These are phyloP conservation scores for Onthophagus sagittarius DNA, from an alignment of 2,888 invertebrate genomes.

Conservation along the genomic window DNA sequence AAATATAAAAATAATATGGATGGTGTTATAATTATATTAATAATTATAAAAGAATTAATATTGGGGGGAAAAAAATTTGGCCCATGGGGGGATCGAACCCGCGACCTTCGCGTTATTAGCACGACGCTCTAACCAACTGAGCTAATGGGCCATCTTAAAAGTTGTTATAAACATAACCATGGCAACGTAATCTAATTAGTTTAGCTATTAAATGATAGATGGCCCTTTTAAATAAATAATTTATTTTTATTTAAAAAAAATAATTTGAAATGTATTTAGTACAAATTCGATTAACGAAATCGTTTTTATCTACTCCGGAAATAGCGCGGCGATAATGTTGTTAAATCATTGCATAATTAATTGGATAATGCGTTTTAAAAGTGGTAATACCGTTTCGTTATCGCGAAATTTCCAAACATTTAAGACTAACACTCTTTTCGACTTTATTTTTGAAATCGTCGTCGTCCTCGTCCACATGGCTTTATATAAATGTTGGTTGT, in stretches of 20 bases:
- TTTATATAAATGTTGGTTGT: background rate
- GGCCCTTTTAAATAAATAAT: background rate
- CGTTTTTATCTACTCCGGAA: no score
- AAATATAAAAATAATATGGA: no score
- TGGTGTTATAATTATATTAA: background rate
- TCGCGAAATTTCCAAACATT: no score
- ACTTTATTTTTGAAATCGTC: background rate
- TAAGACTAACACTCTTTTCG: no score
- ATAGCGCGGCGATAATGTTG: no score
- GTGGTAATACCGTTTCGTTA: no score
- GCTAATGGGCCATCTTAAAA: conserved; percentile 59
- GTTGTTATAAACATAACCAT: background rate
- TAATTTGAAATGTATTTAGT: no score
- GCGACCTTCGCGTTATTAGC: conserved; percentile 74
- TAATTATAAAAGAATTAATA: background rate
- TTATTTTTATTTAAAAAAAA: no score
- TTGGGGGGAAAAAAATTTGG: conserved; percentile 42
- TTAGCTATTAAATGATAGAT: background rate
- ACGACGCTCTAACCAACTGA: conserved; percentile 74
- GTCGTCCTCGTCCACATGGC: background rate
- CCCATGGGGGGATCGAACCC: conserved; percentile 72
- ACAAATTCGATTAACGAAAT: no score
- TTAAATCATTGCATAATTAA: no score
- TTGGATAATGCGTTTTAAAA: no score
- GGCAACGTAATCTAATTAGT: background rate